Conservation (phyloP, 35 echinoderm and acorn worm species). For the Strongylocentrotus purpuratus region DNA sequence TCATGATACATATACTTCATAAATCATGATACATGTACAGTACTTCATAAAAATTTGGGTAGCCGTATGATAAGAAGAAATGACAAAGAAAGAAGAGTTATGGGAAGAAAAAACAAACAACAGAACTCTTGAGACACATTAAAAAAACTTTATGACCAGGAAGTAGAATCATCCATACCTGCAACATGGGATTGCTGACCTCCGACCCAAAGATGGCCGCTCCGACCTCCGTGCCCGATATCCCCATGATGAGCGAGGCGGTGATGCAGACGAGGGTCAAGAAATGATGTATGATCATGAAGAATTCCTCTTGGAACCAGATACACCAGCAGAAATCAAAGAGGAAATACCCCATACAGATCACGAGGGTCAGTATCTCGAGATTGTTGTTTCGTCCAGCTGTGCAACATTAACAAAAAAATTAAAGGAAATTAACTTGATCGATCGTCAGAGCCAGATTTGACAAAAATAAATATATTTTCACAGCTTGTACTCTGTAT, state of each 20-base stretch:
- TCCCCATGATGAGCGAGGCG: conserved; percentile 48
- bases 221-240: conserved; percentile 85
- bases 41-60: too few species aligned
- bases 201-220: conserved; percentile 86
- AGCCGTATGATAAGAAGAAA: too few species aligned
- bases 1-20: too few species aligned
- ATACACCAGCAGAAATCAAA: conserved; percentile 93
- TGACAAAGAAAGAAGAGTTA: neutral
- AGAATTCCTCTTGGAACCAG: conserved; percentile 68
- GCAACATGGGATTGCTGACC: conserved; percentile 85
- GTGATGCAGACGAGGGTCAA: conserved; percentile 74
- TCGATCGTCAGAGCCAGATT: too few species aligned
- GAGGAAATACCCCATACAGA: conserved; percentile 93
- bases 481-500: too few species aligned
- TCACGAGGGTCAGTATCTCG: conserved; percentile 67
- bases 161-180: conserved; percentile 50
- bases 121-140: neutral
- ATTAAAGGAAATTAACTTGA: neutral
- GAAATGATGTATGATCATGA: conserved; percentile 87
- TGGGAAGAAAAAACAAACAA: too few species aligned
- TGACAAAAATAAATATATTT: too few species aligned
- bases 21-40: too few species aligned
- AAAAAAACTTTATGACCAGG: neutral
- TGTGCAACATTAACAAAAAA: neutral
- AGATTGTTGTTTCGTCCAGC: conserved; percentile 78